phyloP scores from a whole-genome alignment of 2,113 vertebrate species.

The Anolis sagrei region DNA sequence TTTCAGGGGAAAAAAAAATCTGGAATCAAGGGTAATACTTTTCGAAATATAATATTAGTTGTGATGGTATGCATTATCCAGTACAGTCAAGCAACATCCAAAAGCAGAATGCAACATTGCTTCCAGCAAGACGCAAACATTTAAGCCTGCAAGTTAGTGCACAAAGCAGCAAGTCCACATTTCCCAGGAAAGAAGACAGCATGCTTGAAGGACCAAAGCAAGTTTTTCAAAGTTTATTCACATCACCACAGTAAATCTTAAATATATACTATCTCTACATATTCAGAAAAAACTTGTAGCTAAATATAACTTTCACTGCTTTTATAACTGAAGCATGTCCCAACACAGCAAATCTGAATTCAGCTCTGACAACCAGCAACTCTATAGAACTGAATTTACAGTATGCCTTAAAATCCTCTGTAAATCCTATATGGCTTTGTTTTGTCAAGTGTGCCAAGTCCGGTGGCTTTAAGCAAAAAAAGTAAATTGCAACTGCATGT shows the following conservation, averaged over 20 bases:
- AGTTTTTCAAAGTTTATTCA: not conserved
- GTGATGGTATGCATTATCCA: not conserved
- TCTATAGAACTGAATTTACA: not conserved
- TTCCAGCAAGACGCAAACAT: not conserved
- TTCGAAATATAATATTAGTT: not conserved
- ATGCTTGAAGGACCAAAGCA: constrained; percentile 22
- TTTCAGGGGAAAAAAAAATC: not conserved
- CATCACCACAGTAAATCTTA: not conserved
- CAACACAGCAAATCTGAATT: not conserved
- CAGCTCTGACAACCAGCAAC: not conserved
- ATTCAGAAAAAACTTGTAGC: not conserved
- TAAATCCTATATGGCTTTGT: not conserved
- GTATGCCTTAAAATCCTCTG: not conserved
- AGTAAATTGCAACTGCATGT: not conserved
- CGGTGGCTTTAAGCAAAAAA: not conserved
- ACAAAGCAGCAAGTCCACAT: not conserved
- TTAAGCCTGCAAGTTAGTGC: not conserved
- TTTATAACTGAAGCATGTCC: not conserved
- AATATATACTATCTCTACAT: not conserved
- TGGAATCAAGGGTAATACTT: too few species aligned
- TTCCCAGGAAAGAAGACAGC: not conserved
- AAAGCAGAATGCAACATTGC: not conserved
- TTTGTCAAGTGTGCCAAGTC: not conserved
- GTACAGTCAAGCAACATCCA: not conserved
- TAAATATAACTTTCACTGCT: not conserved